phyloP scores from a whole-genome alignment of 2,888 invertebrate genomes.

The Drosophila neotestacea region DNA sequence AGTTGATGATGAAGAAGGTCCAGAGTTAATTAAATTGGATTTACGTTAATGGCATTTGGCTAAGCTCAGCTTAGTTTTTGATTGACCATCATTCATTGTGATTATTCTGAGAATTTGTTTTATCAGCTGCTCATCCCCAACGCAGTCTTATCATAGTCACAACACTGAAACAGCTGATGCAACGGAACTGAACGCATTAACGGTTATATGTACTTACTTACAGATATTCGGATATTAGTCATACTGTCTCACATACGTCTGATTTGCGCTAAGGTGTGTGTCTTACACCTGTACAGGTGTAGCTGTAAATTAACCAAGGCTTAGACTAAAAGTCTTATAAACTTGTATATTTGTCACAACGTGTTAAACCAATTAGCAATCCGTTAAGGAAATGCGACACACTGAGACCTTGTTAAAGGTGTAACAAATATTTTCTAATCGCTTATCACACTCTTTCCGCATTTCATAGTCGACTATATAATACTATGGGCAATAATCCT shows the following conservation, averaged over 20 bases:
- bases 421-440: conserved; percentile 23
- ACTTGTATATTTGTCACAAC: conserved; percentile 40
- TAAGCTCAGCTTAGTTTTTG: conserved; percentile 40
- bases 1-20: conserved; percentile 4
- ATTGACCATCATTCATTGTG: conserved; percentile 35
- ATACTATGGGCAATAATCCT: conserved; percentile 18
- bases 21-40: conserved; percentile 74
- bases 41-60: conserved; percentile 50
- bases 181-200: conserved; percentile 27
- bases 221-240: conserved; percentile 43
- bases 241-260: conserved; percentile 29
- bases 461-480: conserved; percentile 1
- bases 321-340: conserved; percentile 29
- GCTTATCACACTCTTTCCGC: conserved; percentile 21
- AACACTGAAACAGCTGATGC: conserved; percentile 18
- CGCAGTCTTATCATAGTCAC: conserved; percentile 39
- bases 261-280: conserved; percentile 39
- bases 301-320: conserved; percentile 40
- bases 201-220: neutral
- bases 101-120: conserved; percentile 23
- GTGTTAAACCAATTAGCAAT: conserved; percentile 52
- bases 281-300: conserved; percentile 26
- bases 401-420: conserved; percentile 21
- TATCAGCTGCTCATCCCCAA: conserved; percentile 3
- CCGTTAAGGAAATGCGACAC: conserved; percentile 42